Conservation (phyloP, 2,113 vertebrate species). For the Peromyscus maniculatus region DNA sequence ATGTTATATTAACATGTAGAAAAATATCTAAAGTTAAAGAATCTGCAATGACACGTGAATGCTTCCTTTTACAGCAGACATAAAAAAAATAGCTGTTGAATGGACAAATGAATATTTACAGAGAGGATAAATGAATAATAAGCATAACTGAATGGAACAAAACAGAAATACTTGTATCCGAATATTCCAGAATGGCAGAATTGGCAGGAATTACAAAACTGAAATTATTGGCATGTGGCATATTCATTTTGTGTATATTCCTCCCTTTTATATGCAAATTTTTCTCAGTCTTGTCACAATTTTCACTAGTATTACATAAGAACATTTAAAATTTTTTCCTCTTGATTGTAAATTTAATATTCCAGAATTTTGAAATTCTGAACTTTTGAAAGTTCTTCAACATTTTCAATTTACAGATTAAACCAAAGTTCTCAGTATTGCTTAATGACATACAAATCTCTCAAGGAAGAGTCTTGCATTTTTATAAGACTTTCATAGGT, state of each 20-base stretch:
- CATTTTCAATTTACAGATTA: neutral
- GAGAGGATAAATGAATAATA: neutral
- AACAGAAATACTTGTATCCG: neutral
- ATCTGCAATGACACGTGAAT: neutral
- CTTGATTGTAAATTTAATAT: neutral
- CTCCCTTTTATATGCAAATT: neutral
- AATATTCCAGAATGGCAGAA: neutral
- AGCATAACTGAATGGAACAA: neutral
- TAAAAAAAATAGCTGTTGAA: neutral
- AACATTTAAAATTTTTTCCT: neutral
- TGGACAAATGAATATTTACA: neutral
- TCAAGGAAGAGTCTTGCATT: neutral
- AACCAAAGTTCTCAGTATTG: neutral
- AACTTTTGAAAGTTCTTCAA: neutral
- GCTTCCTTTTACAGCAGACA: neutral
- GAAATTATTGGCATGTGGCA: neutral
- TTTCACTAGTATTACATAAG: neutral
- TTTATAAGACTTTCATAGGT: neutral
- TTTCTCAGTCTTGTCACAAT: neutral
- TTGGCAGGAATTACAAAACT: neutral
- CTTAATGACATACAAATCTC: neutral
- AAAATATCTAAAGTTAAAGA: slow-evolving; percentile 4
- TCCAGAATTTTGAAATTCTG: neutral
- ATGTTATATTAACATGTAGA: neutral
- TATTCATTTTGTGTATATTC: neutral